Evolutionary conservation across 1,140 invertebrate species (phyloP).

Genomic region (Metopolophium dirhodum): DNA sequence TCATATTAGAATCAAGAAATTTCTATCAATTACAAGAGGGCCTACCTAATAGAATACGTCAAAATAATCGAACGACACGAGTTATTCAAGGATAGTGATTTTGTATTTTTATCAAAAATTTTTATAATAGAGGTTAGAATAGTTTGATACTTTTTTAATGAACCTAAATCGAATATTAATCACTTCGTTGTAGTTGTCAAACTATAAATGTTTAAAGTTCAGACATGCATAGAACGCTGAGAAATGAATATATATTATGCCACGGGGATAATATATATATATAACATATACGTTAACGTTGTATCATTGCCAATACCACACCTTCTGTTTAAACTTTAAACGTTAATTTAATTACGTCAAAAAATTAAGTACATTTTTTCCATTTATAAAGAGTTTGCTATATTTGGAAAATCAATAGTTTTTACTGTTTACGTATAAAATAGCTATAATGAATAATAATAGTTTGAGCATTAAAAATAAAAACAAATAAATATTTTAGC

Average conservation of each 20-base stretch:
- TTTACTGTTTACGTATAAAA: neutral
- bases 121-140: neutral
- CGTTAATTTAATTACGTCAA: constrained; percentile 16
- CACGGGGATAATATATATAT: neutral
- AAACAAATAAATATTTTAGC: neutral
- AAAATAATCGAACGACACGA: neutral
- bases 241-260: neutral
- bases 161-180: constrained; percentile 13
- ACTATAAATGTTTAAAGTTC: constrained; percentile 13
- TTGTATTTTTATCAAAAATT: neutral
- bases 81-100: neutral
- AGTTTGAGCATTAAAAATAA: neutral
- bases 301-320: neutral
- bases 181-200: neutral
- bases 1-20: neutral
- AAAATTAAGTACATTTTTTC: neutral
- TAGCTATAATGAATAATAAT: neutral
- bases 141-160: neutral
- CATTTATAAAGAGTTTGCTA: neutral
- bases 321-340: neutral
- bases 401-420: neutral
- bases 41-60: too few species aligned
- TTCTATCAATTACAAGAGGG: neutral
- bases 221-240: neutral
- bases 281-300: too few species aligned